phyloP scores from a whole-genome alignment of 2,113 vertebrate genomes.

The Chunga burmeisteri region DNA sequence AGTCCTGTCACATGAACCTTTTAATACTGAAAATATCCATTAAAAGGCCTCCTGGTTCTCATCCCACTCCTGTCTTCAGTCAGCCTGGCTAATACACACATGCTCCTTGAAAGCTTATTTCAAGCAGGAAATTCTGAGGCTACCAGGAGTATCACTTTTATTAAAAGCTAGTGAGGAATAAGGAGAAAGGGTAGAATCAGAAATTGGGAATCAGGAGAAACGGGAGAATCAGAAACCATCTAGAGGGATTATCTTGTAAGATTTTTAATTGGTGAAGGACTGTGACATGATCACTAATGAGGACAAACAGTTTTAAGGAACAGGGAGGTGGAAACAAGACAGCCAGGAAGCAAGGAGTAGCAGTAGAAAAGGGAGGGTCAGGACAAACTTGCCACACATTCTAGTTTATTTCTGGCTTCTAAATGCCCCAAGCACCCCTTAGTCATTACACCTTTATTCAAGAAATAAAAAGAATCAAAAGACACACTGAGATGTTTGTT shows the following conservation, averaged over 20 bases:
- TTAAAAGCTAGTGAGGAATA: not conserved
- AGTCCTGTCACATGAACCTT: not conserved
- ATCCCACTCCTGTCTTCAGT: not conserved
- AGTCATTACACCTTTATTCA: not conserved
- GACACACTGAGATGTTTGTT: not conserved
- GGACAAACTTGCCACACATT: not conserved
- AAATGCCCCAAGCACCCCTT: not conserved
- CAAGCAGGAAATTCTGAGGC: not conserved
- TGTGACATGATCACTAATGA: not conserved
- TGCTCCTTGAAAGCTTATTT: not conserved
- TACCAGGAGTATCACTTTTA: not conserved
- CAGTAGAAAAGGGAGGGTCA: not conserved
- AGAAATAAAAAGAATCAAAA: not conserved
- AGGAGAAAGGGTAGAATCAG: not conserved
- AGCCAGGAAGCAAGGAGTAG: not conserved
- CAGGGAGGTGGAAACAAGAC: not conserved
- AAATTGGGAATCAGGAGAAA: not conserved
- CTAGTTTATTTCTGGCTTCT: not conserved
- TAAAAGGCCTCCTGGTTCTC: not conserved
- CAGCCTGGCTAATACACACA: not conserved
- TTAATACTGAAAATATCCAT: not conserved
- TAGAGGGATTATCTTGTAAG: not conserved
- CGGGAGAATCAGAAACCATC: not conserved
- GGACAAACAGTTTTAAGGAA: not conserved
- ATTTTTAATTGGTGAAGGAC: not conserved